A percentile compares a stretch with the other conserved stretches of the same genome.
Conservation (phyloP, 1,140 invertebrate genomes). For the Lutraria rhynchaena region DNA sequence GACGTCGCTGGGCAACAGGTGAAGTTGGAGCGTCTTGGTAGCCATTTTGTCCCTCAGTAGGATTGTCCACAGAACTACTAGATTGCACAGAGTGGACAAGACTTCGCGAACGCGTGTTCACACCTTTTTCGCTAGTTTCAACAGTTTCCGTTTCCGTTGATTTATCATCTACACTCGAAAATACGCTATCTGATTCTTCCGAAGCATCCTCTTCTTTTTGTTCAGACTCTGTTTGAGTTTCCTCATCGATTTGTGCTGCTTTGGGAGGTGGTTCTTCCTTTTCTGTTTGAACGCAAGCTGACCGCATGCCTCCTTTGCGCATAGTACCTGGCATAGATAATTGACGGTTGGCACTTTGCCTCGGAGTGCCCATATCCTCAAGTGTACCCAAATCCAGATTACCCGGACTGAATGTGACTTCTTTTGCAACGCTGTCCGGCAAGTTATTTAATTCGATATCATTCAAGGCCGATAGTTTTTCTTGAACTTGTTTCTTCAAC, state of each 20-base stretch:
- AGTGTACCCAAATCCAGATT: slow-evolving; percentile 77
- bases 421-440: slow-evolving; percentile 77
- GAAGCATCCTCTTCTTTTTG: slow-evolving; percentile 45
- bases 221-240: slow-evolving; percentile 69
- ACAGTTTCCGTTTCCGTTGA: slow-evolving; percentile 74
- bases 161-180: slow-evolving; percentile 67
- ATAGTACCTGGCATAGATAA: slow-evolving; percentile 56
- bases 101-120: slow-evolving; percentile 77
- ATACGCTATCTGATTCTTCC: slow-evolving; percentile 39
- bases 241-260: slow-evolving; percentile 31
- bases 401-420: slow-evolving; percentile 78
- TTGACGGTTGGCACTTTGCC: slow-evolving; percentile 60
- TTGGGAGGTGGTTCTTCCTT: slow-evolving; percentile 54
- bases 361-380: slow-evolving; percentile 75
- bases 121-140: slow-evolving; percentile 75
- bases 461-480: slow-evolving; percentile 80
- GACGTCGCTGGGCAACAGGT: slow-evolving; percentile 64
- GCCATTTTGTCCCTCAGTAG: slow-evolving; percentile 41
- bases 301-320: slow-evolving; percentile 43
- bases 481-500: slow-evolving; percentile 82
- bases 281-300: slow-evolving; percentile 33
- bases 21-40: slow-evolving; percentile 46
- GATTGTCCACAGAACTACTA: slow-evolving; percentile 38
- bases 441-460: slow-evolving; percentile 78
- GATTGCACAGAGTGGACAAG: slow-evolving; percentile 61